A percentile compares a stretch with the other conserved stretches of the same genome.
Evolutionary conservation across 2,888 invertebrate species (phyloP).

Genomic region (Caradrina kadenii): DNA sequence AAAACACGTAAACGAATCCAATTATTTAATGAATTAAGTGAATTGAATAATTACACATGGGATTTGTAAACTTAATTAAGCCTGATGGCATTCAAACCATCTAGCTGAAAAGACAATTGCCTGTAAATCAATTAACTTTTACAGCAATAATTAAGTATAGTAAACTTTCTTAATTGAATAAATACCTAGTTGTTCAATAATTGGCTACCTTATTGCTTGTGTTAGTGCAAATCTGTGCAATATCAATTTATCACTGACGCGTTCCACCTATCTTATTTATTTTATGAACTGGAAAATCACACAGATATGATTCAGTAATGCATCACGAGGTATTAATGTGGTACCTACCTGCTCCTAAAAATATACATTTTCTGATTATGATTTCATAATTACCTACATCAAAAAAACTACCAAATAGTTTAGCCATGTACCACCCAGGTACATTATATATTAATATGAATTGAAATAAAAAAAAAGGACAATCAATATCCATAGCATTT

Average conservation of each 20-base stretch:
- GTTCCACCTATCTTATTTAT: not conserved
- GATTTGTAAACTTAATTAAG: conserved; percentile 33
- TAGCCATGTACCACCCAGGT: too few species aligned
- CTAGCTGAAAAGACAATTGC: conserved; percentile 19
- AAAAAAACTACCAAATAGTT: too few species aligned
- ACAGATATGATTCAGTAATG: conserved; percentile 21
- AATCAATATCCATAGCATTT: not conserved
- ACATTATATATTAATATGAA: too few species aligned
- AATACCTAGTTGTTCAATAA: not conserved
- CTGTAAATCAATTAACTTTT: conserved; percentile 24
- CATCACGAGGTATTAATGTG: conserved; percentile 1
- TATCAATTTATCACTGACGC: not conserved
- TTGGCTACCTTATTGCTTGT: not conserved
- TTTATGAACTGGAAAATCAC: conserved; percentile 7
- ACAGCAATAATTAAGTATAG: not conserved
- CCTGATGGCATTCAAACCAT: conserved; percentile 17
- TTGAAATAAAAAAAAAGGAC: too few species aligned
- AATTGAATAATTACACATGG: conserved; percentile 44
- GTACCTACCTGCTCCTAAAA: not conserved
- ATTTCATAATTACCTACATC: conserved; percentile 17
- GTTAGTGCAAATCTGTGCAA: conserved; percentile 12
- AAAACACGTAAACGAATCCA: conserved; percentile 28
- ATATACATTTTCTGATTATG: not conserved
- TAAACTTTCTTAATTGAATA: conserved; percentile 9
- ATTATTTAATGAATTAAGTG: conserved; percentile 51